These are phyloP conservation scores for Dinoponera quadriceps DNA, from an alignment of 1,140 invertebrate genomes.

Conservation along the genomic window DNA sequence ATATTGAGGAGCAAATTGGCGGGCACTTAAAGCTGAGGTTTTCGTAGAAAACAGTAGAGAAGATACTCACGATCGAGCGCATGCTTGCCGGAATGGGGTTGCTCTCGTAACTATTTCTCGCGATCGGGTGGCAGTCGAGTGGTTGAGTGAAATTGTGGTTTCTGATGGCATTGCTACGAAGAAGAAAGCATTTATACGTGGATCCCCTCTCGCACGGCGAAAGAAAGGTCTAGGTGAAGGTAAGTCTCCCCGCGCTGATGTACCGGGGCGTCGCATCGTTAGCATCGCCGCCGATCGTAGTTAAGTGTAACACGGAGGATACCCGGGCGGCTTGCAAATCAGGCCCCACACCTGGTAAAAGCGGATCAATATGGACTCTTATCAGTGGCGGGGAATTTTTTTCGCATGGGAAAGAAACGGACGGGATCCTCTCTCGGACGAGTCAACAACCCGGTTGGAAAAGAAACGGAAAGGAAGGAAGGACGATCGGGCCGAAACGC, in stretches of 20 bases:
- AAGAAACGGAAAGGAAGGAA: not conserved
- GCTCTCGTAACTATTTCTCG: slow-evolving; percentile 61
- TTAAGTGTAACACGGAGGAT: not conserved
- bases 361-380: slow-evolving; percentile 22
- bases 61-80: slow-evolving; percentile 79
- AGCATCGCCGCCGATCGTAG: slow-evolving; percentile 29
- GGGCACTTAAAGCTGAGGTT: not conserved
- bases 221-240: slow-evolving; percentile 87
- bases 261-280: slow-evolving; percentile 40
- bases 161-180: slow-evolving; percentile 82
- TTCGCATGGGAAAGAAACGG: not conserved
- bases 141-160: slow-evolving; percentile 79
- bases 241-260: slow-evolving; percentile 76
- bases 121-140: slow-evolving; percentile 67
- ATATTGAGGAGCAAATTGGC: not conserved
- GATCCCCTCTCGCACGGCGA: slow-evolving; percentile 83
- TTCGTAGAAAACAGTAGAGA: not conserved
- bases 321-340: slow-evolving; percentile 44
- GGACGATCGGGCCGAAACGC: not conserved
- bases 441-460: slow-evolving; percentile 1
- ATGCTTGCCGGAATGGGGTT: slow-evolving; percentile 74
- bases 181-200: slow-evolving; percentile 85
- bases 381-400: slow-evolving; percentile 17
- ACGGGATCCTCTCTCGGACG: slow-evolving; percentile 15
- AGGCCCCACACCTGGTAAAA: slow-evolving; percentile 54